Evolutionary conservation across 2,888 invertebrate species (phyloP).

Genomic region (Ormyrus thymus): DNA sequence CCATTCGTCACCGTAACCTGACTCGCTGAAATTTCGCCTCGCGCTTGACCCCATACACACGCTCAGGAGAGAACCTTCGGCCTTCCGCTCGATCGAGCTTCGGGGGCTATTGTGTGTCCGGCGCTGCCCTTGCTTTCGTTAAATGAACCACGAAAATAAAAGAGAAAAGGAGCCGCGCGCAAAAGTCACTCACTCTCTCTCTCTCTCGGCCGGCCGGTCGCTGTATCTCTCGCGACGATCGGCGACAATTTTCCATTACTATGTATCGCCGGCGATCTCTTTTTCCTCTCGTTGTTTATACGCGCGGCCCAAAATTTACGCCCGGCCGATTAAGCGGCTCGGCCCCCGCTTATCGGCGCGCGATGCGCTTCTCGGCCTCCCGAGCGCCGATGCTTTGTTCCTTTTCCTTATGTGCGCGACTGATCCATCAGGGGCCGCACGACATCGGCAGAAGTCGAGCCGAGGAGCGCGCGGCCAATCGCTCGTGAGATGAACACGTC

Average conservation of each 20-base stretch:
- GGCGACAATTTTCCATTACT: conserved; percentile 74
- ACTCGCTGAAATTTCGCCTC: conserved; percentile 20
- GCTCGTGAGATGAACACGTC: conserved; percentile 55
- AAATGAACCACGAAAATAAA: conserved; percentile 71
- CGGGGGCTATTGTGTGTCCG: conserved; percentile 58
- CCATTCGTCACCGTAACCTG: conserved; percentile 36
- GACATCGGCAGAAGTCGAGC: conserved; percentile 39
- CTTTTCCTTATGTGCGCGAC: not conserved
- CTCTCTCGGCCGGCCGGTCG: conserved; percentile 46
- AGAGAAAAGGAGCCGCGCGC: conserved; percentile 48
- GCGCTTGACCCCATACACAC: conserved; percentile 8
- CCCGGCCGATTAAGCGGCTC: conserved; percentile 39
- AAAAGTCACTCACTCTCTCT: not conserved
- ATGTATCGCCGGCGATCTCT: conserved; percentile 70
- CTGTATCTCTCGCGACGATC: conserved; percentile 70
- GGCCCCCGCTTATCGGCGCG: conserved; percentile 10
- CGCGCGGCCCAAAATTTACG: not conserved
- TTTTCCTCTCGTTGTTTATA: not conserved
- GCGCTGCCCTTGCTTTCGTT: conserved; percentile 62
- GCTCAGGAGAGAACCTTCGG: not conserved
- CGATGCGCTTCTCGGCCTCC: not conserved
- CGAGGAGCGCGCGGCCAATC: conserved; percentile 27
- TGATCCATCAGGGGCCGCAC: conserved; percentile 46
- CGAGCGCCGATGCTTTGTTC: not conserved
- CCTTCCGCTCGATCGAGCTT: conserved; percentile 49